Percentiles rank a stretch among this genome's conserved stretches.
Conservation (phyloP, 2,888 invertebrate genomes). For the Eilema griseolum region DNA sequence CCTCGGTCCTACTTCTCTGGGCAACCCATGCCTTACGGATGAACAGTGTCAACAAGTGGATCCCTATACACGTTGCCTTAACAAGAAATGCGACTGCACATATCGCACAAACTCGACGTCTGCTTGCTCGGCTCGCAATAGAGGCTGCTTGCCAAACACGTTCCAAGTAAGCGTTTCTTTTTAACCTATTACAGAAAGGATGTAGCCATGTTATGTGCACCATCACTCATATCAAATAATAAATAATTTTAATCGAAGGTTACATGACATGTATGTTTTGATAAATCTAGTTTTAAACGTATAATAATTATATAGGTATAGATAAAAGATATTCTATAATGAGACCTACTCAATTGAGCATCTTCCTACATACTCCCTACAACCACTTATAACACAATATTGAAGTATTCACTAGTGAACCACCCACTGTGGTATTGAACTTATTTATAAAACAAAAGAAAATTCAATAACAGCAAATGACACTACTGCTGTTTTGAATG, state of each 20-base stretch:
- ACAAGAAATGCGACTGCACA: conserved; percentile 93
- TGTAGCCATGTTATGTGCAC: not conserved
- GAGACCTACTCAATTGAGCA: not conserved
- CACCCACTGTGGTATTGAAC: not conserved
- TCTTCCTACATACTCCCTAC: not conserved
- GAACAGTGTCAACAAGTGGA: conserved; percentile 94
- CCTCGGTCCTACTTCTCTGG: conserved; percentile 89
- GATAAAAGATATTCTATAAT: not conserved
- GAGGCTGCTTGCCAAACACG: conserved; percentile 94
- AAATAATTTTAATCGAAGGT: not conserved
- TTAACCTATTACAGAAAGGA: conserved; percentile 24
- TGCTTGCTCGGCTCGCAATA: conserved; percentile 90
- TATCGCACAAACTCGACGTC: conserved; percentile 86
- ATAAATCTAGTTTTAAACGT: not conserved
- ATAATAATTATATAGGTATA: not conserved
- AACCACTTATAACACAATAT: not conserved
- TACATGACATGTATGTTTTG: not conserved
- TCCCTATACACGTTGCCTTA: conserved; percentile 91
- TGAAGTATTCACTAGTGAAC: not conserved
- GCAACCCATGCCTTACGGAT: conserved; percentile 91
- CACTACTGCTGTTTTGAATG: not conserved
- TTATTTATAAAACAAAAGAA: not conserved
- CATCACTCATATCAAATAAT: not conserved
- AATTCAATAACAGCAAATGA: not conserved
- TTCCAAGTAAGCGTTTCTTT: conserved; percentile 89